Base-by-base conservation (phyloP, 2,888 invertebrate species). In the Andrena dorsata region DNA sequence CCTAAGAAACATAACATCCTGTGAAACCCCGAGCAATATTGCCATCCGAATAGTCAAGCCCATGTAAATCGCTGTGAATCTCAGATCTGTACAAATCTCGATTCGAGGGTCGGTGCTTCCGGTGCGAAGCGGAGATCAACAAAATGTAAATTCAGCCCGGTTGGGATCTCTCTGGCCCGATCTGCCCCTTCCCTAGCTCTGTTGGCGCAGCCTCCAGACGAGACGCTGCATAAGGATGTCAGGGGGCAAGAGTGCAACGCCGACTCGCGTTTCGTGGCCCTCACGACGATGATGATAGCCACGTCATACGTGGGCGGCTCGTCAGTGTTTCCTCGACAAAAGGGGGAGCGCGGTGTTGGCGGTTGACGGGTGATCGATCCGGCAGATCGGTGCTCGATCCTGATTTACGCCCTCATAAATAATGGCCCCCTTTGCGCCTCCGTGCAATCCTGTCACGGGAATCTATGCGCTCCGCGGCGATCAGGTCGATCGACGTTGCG, bases 381-480 rank as follows among this genome's bases (percentile, higher is more conserved):
- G 76, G 53, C 75, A 61, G 84, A 84, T 83, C 83, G 79, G 63
- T 70, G 79, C 80, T 88, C 87, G 87, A 87, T 87, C 87, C 81
- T 87, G 87, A 87, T 87, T 87, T 87, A 87, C 87, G 79, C 58
- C 80, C 87, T 84, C 86, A 82, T 87, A 87, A 87, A 87, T 87
- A 87, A 87, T 79, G 72, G 73, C 32, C 63, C 81, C 84, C 80
- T 78, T 87, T 76, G 84, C 85, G 82, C 80, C 85, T 84, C 78
- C 74, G 78, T 56, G 69, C 82, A 74, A 79, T 76, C 71, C 86
- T 77, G 84, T 83, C 84, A 74, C 76, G 82, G 66, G 77, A 84
- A 86, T 84, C 78, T 84, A 77, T 71, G 80, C 76, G 58, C 73
- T 63, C 60, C 60, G 51, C n/a, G 47, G 30, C 78, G 81, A 80